phyloP scores from a whole-genome alignment of 2,888 invertebrate species.

The Argyresthia goedartella region DNA sequence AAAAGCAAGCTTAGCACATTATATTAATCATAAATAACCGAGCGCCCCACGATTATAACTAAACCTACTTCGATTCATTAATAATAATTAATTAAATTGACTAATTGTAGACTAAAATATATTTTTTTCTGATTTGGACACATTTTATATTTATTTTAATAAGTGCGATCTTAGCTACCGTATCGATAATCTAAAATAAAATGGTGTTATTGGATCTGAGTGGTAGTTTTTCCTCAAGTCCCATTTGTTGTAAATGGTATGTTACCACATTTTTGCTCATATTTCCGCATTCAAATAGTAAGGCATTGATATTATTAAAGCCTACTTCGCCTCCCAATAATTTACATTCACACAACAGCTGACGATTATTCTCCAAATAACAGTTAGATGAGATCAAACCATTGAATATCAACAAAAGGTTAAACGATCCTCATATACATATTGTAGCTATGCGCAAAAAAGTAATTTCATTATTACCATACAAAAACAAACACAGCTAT shows the following conservation, averaged over 20 bases:
- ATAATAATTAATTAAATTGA: constrained; percentile 38
- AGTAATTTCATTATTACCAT: background rate
- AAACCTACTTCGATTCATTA: constrained; percentile 46
- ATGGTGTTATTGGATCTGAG: constrained; percentile 27
- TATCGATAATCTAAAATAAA: constrained; percentile 11
- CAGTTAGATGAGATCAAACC: constrained; percentile 54
- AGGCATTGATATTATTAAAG: constrained; percentile 41
- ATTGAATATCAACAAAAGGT: constrained; percentile 32
- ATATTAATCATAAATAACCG: background rate
- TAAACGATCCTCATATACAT: constrained; percentile 13
- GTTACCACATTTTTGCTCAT: constrained; percentile 38
- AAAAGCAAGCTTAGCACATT: background rate
- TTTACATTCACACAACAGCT: constrained; percentile 5
- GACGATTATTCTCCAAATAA: constrained; percentile 25
- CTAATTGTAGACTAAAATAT: constrained; percentile 43
- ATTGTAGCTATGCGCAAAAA: constrained; percentile 1
- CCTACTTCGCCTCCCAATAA: constrained; percentile 25
- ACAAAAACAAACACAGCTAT: background rate
- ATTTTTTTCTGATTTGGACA: constrained; percentile 44
- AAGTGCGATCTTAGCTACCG: constrained; percentile 1
- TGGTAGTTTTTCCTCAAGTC: constrained; percentile 29
- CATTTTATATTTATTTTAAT: constrained; percentile 11
- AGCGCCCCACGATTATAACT: constrained; percentile 36
- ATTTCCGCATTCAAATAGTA: constrained; percentile 25
- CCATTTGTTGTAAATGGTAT: constrained; percentile 3